Conservation (phyloP, 2,888 invertebrate genomes). For the Rotaria macrura region DNA sequence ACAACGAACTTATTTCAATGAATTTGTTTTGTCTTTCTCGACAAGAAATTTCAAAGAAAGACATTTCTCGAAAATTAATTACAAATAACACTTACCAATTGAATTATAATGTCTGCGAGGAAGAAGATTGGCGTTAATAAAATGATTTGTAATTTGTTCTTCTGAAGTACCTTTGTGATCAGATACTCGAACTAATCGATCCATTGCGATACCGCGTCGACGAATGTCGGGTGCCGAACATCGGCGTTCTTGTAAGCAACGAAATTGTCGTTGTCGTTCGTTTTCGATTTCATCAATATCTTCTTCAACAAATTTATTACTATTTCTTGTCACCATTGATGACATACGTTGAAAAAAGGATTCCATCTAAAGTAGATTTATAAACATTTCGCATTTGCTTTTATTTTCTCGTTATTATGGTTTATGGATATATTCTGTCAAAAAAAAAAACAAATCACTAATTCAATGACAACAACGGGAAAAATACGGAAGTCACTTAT, state of each 20-base stretch:
- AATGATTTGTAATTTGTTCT: neutral
- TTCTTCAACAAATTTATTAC: neutral
- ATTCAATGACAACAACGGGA: neutral
- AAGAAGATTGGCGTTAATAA: neutral
- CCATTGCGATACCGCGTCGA: neutral
- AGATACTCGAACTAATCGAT: neutral
- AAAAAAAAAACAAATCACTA: neutral
- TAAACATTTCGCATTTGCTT: too few species aligned
- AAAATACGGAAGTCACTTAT: neutral
- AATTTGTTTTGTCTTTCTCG: too few species aligned
- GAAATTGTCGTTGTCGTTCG: neutral
- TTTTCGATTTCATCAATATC: neutral
- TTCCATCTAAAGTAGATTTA: neutral
- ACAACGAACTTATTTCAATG: too few species aligned
- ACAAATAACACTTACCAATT: neutral
- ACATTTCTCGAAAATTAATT: neutral
- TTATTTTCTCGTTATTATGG: too few species aligned
- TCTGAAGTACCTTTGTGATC: neutral
- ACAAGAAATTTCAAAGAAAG: too few species aligned
- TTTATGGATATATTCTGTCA: neutral
- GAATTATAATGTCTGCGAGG: neutral
- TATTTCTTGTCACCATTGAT: neutral
- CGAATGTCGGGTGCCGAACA: neutral
- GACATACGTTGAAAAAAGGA: slow-evolving; percentile 18
- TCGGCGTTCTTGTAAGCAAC: slow-evolving; percentile 14